phyloP scores from a whole-genome alignment of 2,888 invertebrate species.

The Tetragonisca angustula region DNA sequence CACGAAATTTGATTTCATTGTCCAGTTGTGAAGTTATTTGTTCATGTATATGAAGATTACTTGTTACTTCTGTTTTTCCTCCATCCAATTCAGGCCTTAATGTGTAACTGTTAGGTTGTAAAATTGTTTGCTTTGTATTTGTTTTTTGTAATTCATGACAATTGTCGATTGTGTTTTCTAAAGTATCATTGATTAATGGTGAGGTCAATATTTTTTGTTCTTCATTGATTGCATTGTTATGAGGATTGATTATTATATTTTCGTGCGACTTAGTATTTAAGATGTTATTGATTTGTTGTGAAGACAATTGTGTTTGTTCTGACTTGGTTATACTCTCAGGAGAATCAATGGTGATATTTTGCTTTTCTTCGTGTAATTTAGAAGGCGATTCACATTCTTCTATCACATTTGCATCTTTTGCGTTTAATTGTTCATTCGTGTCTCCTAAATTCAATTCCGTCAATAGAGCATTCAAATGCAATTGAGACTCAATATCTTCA shows the following conservation, averaged over 20 bases:
- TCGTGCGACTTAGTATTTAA: not conserved
- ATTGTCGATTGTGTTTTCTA: not conserved
- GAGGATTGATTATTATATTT: not conserved
- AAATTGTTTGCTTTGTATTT: not conserved
- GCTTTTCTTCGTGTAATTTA: not conserved
- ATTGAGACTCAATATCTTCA: slow-evolving; percentile 13
- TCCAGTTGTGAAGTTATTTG: not conserved
- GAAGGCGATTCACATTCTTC: not conserved
- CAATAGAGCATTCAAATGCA: slow-evolving; percentile 6
- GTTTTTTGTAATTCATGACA: not conserved
- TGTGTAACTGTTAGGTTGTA: not conserved
- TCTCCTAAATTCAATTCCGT: not conserved
- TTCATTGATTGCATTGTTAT: not conserved
- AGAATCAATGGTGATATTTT: not conserved
- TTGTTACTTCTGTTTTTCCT: not conserved
- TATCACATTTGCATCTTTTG: not conserved
- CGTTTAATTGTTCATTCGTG: not conserved
- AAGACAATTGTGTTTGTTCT: not conserved
- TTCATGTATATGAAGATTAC: not conserved
- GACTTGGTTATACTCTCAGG: not conserved
- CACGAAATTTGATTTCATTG: not conserved
- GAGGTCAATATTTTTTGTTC: not conserved
- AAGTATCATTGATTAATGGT: not conserved
- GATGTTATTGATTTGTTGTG: not conserved
- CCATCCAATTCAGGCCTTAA: not conserved